A percentile compares a stretch with the other conserved stretches of the same genome.
These are phyloP conservation scores for Styela plicata DNA, from an alignment of 23 tunicate genomes.

Conservation along the genomic window DNA sequence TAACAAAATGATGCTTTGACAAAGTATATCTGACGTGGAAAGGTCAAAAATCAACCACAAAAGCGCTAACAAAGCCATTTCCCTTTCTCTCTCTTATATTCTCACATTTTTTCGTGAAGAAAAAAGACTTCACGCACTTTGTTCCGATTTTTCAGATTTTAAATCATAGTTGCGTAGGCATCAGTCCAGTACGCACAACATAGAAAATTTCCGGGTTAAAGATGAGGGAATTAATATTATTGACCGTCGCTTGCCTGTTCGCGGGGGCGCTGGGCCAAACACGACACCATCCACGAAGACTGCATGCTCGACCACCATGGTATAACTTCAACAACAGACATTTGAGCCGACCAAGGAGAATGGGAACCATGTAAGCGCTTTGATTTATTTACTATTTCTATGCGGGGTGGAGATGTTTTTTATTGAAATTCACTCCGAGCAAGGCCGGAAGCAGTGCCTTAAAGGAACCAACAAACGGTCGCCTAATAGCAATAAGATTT, in stretches of 20 bases:
- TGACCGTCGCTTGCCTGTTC: conserved; percentile 4
- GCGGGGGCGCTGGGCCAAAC: neutral
- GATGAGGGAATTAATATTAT: neutral
- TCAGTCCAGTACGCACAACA: conserved; percentile 28
- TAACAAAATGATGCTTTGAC: too few relatives aligned
- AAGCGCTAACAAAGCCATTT: too few relatives aligned
- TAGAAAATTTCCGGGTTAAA: neutral
- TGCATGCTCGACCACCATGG: neutral
- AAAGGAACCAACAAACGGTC: too few relatives aligned
- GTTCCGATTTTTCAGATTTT: neutral
- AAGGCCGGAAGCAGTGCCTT: too few relatives aligned
- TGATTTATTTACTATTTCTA: neutral
- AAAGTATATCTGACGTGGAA: too few relatives aligned
- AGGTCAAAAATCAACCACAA: too few relatives aligned
- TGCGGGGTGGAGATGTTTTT: neutral
- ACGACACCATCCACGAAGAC: neutral
- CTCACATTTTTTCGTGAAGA: neutral
- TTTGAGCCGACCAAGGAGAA: conserved; percentile 4
- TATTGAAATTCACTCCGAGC: too few relatives aligned
- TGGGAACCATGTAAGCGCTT: conserved; percentile 12
- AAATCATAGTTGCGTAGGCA: conserved; percentile 25
- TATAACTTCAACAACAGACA: neutral
- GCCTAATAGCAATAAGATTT: too few relatives aligned
- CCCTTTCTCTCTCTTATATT: too few relatives aligned
- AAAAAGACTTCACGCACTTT: neutral